phyloP scores from a whole-genome alignment of 2,797 vertebrate species.

The Corythornis leucogaster region DNA sequence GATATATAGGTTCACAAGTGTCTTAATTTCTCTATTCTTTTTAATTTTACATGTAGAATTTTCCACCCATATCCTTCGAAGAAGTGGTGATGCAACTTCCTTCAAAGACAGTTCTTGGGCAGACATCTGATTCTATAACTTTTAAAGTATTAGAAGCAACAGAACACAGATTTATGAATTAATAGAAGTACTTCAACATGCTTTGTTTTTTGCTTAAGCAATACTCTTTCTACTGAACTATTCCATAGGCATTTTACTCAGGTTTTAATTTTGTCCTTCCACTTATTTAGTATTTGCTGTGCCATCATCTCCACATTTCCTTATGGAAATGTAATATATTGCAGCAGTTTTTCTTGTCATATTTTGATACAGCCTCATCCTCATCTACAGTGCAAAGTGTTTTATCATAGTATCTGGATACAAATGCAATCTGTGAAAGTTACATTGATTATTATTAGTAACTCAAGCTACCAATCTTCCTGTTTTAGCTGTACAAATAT shows the following conservation, averaged over 20 bases:
- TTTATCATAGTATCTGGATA: neutral
- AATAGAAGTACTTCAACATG: neutral
- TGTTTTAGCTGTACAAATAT: neutral
- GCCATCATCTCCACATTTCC: neutral
- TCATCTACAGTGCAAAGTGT: neutral
- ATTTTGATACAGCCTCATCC: neutral
- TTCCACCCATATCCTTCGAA: neutral
- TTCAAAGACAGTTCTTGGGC: neutral
- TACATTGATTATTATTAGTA: neutral
- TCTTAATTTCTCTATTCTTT: neutral
- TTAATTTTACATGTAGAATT: neutral
- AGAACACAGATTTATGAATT: neutral
- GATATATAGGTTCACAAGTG: neutral
- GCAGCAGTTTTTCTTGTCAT: neutral
- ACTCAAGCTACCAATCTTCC: neutral
- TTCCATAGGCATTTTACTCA: neutral
- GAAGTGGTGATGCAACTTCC: neutral
- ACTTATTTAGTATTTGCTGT: neutral
- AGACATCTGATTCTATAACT: neutral
- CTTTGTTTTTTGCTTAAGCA: neutral
- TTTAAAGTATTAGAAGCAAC: neutral
- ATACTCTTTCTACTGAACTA: neutral
- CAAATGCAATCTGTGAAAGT: neutral
- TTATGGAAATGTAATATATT: neutral
- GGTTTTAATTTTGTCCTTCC: neutral